Percentiles rank a stretch among this genome's conserved stretches.
phyloP scores from a whole-genome alignment of 2,888 invertebrate genomes.

The Mimachlamys varia region DNA sequence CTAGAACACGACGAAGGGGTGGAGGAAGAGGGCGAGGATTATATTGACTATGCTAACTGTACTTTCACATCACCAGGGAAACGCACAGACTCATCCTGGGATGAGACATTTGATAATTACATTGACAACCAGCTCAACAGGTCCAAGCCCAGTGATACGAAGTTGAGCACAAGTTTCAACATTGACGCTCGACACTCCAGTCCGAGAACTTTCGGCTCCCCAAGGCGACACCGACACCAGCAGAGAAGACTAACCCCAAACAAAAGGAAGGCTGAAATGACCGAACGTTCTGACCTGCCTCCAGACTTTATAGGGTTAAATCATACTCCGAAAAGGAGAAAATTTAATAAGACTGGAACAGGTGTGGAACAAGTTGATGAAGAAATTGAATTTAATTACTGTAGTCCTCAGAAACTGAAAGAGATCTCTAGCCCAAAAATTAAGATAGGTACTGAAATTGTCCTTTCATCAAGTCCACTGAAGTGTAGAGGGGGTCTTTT shows the following conservation, averaged over 20 bases:
- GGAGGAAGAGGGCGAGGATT: slow-evolving; percentile 37
- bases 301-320: not conserved
- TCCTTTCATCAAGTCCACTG: not conserved
- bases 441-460: not conserved
- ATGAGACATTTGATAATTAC: slow-evolving; percentile 66
- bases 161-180: not conserved
- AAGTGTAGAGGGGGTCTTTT: not conserved
- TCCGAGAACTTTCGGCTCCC: not conserved
- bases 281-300: not conserved
- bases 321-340: slow-evolving; percentile 45
- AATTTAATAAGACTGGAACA: slow-evolving; percentile 12
- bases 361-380: slow-evolving; percentile 58
- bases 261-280: slow-evolving; percentile 22
- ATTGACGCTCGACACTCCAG: not conserved
- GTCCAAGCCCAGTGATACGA: slow-evolving; percentile 1
- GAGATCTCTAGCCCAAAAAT: slow-evolving; percentile 53
- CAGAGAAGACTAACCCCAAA: not conserved
- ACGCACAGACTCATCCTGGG: slow-evolving; percentile 70
- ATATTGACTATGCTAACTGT: not conserved
- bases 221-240: not conserved
- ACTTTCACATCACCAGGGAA: slow-evolving; percentile 69
- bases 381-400: slow-evolving; percentile 65
- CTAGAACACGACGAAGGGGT: slow-evolving; percentile 54
- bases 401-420: slow-evolving; percentile 65
- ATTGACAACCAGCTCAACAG: slow-evolving; percentile 57